Base-by-base conservation (phyloP, 2,888 invertebrate species). In the Spilosoma lubricipeda region DNA sequence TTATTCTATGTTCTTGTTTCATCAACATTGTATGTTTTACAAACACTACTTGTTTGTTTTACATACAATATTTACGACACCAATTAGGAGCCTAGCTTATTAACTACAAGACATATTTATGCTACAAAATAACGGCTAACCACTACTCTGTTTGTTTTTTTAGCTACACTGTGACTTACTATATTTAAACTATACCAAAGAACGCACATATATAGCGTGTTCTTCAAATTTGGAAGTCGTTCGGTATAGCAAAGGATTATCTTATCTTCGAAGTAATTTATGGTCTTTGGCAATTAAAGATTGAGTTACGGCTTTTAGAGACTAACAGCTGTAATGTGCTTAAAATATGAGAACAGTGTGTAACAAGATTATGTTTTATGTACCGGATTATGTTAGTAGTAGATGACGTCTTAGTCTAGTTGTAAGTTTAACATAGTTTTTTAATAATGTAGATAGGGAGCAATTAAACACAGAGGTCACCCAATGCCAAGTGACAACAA, bases 1-100 rank as follows among this genome's bases (percentile, higher is more conserved):
- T 73, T 86, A 84, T 73, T 91, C 90, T 91, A 74, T 85, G 88
- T 33, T 77, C 72, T 78, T 77, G 75, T 82, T 80, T 67, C 80
- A 23, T 45, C 71, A 48, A 71, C 71, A 88, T 70, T 63, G 70
- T 70, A 63, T 70, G 63, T 70, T 42, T 63, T 45, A 63, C 30
- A 85, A 89, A 79, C 90, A 89, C 90, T 87, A 81, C 81, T 74
- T 93, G 94, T 94, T 94, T 93, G 91, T 93, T 93, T 93, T 90
- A 92, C 88, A 91, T 91, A 88, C 89, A 87, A 90, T 93, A 93
- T 94, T 94, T 94, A 94, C 90, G 92, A 88, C 79, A 86, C 89
- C 93, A 93, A 94, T 93, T 93, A 94, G 89, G 87, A 87, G 88
- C 86, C 87, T 89, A 88, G 90, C 91, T 93, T 94, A 94, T 94